These are phyloP conservation scores for Stegophylla sp. DNA, from an alignment of 2,888 invertebrate genomes.

Conservation along the genomic window DNA sequence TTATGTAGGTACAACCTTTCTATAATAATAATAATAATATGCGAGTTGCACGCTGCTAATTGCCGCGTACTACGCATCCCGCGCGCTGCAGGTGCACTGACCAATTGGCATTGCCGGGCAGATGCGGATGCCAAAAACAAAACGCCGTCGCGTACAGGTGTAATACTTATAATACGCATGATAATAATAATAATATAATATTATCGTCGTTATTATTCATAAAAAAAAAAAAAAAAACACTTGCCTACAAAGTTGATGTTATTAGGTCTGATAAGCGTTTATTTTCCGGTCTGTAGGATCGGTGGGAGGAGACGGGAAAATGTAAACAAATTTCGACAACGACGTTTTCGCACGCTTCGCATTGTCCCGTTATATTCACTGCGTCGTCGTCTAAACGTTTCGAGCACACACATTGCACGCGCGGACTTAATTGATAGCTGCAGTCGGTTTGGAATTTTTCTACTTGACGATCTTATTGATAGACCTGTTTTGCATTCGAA, in stretches of 20 bases:
- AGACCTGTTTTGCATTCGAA: not conserved
- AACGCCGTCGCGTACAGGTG: conserved; percentile 51
- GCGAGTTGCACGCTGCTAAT: conserved; percentile 28
- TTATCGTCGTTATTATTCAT: not conserved
- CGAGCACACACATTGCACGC: too few species aligned
- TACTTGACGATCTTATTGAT: not conserved
- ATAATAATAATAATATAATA: conserved; percentile 1
- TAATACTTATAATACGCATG: not conserved
- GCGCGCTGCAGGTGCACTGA: conserved; percentile 47
- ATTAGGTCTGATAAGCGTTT: not conserved
- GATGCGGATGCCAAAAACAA: conserved; percentile 41
- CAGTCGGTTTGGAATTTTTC: not conserved
- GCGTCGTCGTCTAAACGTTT: not conserved
- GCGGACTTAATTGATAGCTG: conserved; percentile 15
- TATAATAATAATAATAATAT: too few species aligned
- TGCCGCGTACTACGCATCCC: not conserved
- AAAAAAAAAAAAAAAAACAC: not conserved
- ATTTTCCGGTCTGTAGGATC: conserved; percentile 11
- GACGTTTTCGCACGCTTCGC: not conserved
- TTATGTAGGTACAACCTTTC: not conserved
- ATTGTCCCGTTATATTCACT: not conserved
- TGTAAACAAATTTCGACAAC: not conserved
- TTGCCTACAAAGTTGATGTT: not conserved
- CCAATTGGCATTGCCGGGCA: conserved; percentile 45
- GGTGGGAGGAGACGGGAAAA: not conserved